These are phyloP conservation scores for Drosophila tropicalis DNA, from an alignment of 1,140 invertebrate genomes.

Conservation along the genomic window DNA sequence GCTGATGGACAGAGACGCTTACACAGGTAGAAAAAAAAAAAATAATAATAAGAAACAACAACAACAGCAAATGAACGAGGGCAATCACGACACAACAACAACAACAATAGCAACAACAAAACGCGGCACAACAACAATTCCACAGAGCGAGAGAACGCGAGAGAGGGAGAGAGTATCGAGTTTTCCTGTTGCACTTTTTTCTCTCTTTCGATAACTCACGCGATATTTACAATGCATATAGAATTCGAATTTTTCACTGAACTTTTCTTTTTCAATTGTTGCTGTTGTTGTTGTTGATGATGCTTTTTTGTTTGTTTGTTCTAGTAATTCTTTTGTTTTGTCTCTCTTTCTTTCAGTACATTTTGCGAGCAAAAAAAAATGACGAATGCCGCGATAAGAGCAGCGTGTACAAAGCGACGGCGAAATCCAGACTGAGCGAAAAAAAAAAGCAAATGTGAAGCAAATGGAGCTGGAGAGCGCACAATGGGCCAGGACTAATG, in stretches of 20 bases:
- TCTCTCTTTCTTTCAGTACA: constrained; percentile 25
- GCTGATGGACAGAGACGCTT: constrained; percentile 22
- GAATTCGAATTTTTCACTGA: constrained; percentile 35
- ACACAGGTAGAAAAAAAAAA: constrained; percentile 58
- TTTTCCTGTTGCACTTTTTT: constrained; percentile 26
- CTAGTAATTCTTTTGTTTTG: constrained; percentile 20
- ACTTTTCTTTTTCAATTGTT: constrained; percentile 22
- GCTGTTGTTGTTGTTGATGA: neutral
- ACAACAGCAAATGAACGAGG: constrained; percentile 40
- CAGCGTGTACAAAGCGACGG: constrained; percentile 63
- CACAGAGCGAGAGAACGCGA: constrained; percentile 16
- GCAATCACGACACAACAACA: constrained; percentile 53
- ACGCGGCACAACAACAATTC: constrained; percentile 44
- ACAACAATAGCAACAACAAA: constrained; percentile 51
- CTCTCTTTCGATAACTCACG: constrained; percentile 59
- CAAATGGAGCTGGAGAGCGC: constrained; percentile 32
- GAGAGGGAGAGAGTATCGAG: constrained; percentile 17
- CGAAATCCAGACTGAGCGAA: constrained; percentile 39
- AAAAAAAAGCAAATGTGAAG: neutral
- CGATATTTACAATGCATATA: constrained; percentile 48
- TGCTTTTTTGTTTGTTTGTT: constrained; percentile 19
- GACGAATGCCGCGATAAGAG: constrained; percentile 35
- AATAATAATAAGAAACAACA: constrained; percentile 6
- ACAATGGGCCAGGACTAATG: neutral
- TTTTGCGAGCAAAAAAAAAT: constrained; percentile 39